These are phyloP conservation scores for Rutilus rutilus DNA, from an alignment of 2,113 vertebrate genomes.

Conservation along the genomic window DNA sequence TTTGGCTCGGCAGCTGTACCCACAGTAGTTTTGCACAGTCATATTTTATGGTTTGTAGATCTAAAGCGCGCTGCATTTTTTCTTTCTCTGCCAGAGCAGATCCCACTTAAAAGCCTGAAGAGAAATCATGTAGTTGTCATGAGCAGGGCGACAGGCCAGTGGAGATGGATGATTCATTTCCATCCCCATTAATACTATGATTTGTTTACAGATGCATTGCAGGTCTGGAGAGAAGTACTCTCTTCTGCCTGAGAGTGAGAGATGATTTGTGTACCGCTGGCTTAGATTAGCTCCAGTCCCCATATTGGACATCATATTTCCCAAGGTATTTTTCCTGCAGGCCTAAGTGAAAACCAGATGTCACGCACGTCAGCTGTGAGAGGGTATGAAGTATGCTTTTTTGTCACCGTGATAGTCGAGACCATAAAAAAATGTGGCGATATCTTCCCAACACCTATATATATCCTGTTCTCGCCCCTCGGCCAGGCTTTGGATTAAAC, in stretches of 20 bases:
- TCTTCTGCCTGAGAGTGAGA: slow-evolving; percentile 38
- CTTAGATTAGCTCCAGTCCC: slow-evolving; percentile 67
- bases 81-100: slow-evolving; percentile 50
- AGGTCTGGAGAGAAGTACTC: slow-evolving; percentile 52
- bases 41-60: slow-evolving; percentile 58
- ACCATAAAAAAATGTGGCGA: slow-evolving; percentile 48
- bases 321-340: slow-evolving; percentile 65
- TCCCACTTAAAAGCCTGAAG: slow-evolving; percentile 56
- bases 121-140: slow-evolving; percentile 64
- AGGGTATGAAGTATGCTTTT: slow-evolving; percentile 63
- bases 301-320: slow-evolving; percentile 70
- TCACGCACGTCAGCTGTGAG: slow-evolving; percentile 64
- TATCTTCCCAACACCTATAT: slow-evolving; percentile 46
- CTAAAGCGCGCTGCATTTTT: slow-evolving; percentile 49
- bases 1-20: not conserved
- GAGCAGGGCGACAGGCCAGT: slow-evolving; percentile 49
- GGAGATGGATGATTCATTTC: slow-evolving; percentile 68
- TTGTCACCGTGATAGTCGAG: slow-evolving; percentile 54
- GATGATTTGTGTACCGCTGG: slow-evolving; percentile 68
- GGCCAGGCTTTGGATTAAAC: slow-evolving; percentile 40
- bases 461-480: slow-evolving; percentile 48
- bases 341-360: slow-evolving; percentile 67
- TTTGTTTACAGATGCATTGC: slow-evolving; percentile 66
- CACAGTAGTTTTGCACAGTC: slow-evolving; percentile 35
- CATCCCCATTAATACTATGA: slow-evolving; percentile 65